Base-by-base conservation (phyloP, 2,797 vertebrate species). In the Tolypeutes matacus region DNA sequence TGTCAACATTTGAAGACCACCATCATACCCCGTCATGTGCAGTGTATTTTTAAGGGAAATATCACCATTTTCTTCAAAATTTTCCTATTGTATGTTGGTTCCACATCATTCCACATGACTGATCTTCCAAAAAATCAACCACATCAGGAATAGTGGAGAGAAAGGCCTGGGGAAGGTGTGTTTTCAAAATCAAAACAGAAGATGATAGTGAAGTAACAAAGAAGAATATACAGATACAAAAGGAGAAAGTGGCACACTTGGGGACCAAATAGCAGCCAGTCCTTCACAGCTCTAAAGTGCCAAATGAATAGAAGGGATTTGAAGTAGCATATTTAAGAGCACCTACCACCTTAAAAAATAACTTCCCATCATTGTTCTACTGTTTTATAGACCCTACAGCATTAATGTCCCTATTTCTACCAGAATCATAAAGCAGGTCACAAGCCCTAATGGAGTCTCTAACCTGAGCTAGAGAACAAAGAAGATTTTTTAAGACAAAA, bases 381-480 rank as follows among this genome's bases (percentile, higher is more conserved):
- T 86, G 64, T 95, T 92, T 97, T 94, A 87, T 64, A 88, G 87
- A 86, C n/a, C 36, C 65, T 92, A 75, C 12, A 14, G 6, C 77
- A 51, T 83, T 89, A 20, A 39, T 4, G 0, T 46, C 29, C 39
- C 60, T 86, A 17, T 80, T 93, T 95, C 85, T 96, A 60, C 73
- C 84, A 81, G 84, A 91, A 95, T 73, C 92, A 53, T 93, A 97
- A 93, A 96, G 64, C 86, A 90, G 86, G 36, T 88, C 72, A 67
- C 21, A 86, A 87, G 90, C 81, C 56, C 14, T 96, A 95, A 88
- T 36, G 82, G 93, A 95, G 91, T 87, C 91, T 94, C 88, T 91
- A 94, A 95, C 91, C 86, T 96, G 83, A 95, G 81, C 64, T 64
- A 90, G 77, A 95, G 82, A 95, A 96, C 96, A 93, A 96, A 96